These are phyloP conservation scores for Spizaetus ornatus DNA, from an alignment of 2,113 vertebrate genomes.

Conservation along the genomic window DNA sequence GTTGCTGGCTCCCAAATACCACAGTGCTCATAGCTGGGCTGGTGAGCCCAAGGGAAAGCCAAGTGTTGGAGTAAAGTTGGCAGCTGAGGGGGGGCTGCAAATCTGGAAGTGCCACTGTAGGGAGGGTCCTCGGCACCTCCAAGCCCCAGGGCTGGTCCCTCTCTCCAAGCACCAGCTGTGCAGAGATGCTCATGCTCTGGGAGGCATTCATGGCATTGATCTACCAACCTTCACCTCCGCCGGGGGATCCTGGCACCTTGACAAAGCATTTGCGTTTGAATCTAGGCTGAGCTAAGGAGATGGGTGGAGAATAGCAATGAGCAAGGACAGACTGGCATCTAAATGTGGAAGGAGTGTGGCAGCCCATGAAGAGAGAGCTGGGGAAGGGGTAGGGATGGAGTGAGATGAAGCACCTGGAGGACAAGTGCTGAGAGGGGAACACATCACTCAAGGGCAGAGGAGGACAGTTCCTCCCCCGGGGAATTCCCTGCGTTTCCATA, in stretches of 20 bases:
- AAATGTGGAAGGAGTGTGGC: not conserved
- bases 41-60: not conserved
- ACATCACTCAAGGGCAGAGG: not conserved
- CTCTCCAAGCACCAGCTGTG: not conserved
- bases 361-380: not conserved
- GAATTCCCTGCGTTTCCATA: not conserved
- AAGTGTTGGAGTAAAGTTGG: not conserved
- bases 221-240: not conserved
- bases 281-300: slow-evolving; percentile 10
- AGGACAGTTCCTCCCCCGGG: fast-evolving
- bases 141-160: not conserved
- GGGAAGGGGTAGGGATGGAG: not conserved
- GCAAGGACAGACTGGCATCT: not conserved
- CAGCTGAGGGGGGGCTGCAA: not conserved
- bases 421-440: not conserved
- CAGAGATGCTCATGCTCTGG: not conserved
- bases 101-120: not conserved
- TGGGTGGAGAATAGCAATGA: slow-evolving; percentile 28
- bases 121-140: not conserved
- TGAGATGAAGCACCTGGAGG: not conserved
- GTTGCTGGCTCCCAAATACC: not conserved
- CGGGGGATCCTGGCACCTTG: not conserved
- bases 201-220: not conserved
- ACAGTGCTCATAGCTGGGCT: not conserved
- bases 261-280: not conserved